These are phyloP conservation scores for Cataglyphis albicans DNA, from an alignment of 2,888 invertebrate genomes.

Conservation along the genomic window DNA sequence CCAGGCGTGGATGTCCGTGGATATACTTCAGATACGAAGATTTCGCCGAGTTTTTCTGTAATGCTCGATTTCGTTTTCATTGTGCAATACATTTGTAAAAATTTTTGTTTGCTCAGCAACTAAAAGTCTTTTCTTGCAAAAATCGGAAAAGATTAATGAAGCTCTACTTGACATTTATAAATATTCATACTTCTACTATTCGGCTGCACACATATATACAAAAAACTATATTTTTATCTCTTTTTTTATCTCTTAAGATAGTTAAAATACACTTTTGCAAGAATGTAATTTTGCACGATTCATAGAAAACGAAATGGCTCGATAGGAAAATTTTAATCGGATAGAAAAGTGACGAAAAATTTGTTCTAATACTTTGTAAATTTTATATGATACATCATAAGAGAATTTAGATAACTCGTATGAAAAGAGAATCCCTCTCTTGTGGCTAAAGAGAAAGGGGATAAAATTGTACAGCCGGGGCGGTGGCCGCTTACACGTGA, in stretches of 20 bases:
- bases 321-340: not conserved
- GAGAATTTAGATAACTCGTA: slow-evolving; percentile 23
- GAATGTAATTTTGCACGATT: not conserved
- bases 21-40: slow-evolving; percentile 21
- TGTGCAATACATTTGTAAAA: slow-evolving; percentile 17
- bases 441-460: slow-evolving; percentile 52
- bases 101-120: slow-evolving; percentile 50
- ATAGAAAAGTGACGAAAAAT: not conserved
- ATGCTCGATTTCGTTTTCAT: slow-evolving; percentile 15
- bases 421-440: not conserved
- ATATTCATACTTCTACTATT: not conserved
- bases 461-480: slow-evolving; percentile 9
- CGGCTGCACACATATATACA: not conserved
- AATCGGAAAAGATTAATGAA: not conserved
- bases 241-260: not conserved
- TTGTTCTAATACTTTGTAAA: not conserved
- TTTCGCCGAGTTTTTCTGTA: slow-evolving; percentile 10
- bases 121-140: slow-evolving; percentile 37
- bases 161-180: slow-evolving; percentile 2
- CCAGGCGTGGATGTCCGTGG: slow-evolving; percentile 44
- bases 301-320: not conserved
- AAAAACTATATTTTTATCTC: not conserved
- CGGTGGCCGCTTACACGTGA: slow-evolving; percentile 20
- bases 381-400: slow-evolving; percentile 7
- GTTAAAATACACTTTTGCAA: not conserved